Evolutionary conservation across 2,113 vertebrate species (phyloP).

Genomic region (Cairina moschata): DNA sequence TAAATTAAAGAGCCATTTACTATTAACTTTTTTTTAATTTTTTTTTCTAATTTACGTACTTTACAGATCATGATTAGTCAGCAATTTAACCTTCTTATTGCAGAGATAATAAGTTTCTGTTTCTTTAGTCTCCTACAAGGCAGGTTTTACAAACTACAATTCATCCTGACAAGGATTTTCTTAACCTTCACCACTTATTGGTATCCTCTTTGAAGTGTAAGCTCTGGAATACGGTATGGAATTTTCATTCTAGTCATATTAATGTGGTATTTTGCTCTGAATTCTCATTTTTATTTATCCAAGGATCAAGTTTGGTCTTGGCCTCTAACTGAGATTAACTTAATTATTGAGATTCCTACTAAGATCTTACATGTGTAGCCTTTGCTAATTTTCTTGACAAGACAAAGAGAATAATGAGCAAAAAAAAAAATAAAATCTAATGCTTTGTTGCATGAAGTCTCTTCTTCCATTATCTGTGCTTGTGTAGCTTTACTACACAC

Average conservation of each 20-base stretch:
- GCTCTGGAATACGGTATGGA: not conserved
- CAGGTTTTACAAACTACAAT: not conserved
- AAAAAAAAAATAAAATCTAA: not conserved
- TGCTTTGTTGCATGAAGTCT: not conserved
- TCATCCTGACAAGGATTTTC: slow-evolving; percentile 8
- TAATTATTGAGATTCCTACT: not conserved
- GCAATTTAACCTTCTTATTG: slow-evolving; percentile 8
- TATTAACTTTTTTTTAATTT: not conserved
- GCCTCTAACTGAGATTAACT: not conserved
- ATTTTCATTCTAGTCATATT: not conserved
- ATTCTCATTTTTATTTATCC: not conserved
- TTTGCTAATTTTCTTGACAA: not conserved
- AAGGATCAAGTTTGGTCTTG: not conserved
- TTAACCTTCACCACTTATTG: not conserved
- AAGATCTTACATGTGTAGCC: not conserved
- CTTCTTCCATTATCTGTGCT: not conserved
- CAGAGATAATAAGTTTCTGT: slow-evolving; percentile 22
- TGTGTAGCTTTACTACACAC: not conserved
- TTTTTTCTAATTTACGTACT: not conserved
- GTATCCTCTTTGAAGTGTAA: not conserved
- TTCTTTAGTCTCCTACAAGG: not conserved
- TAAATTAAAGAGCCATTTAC: not conserved
- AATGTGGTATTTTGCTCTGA: not conserved
- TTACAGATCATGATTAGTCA: not conserved
- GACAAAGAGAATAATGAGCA: not conserved